Percentiles rank a stretch among this genome's conserved stretches.
These are phyloP conservation scores for Heliconius hortense DNA, from an alignment of 2,888 invertebrate genomes.

Conservation along the genomic window DNA sequence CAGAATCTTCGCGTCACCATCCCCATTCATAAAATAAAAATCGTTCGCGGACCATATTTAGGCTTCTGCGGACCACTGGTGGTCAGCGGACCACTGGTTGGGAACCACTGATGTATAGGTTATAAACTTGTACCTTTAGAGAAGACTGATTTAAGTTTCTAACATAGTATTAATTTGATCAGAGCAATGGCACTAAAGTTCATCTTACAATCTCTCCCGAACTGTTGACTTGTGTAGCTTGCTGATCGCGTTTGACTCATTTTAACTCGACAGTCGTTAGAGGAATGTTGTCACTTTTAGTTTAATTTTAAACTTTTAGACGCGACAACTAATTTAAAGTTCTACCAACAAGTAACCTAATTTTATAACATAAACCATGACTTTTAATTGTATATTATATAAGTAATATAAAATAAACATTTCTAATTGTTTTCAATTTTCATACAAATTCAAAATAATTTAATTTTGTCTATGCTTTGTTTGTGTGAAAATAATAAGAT, in stretches of 20 bases:
- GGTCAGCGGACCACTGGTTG: too few species aligned
- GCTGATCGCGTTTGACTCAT: slow-evolving; percentile 39
- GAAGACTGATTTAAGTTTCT: not conserved
- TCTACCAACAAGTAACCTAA: not conserved
- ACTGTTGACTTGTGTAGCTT: slow-evolving; percentile 52
- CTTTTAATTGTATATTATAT: not conserved
- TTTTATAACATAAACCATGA: not conserved
- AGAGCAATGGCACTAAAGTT: slow-evolving; percentile 60
- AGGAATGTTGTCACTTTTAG: slow-evolving; percentile 42
- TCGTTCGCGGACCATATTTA: too few species aligned
- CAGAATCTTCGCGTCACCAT: too few species aligned
- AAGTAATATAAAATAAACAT: not conserved
- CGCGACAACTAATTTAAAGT: slow-evolving; percentile 24
- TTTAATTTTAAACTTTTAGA: slow-evolving; percentile 25
- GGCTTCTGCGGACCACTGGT: too few species aligned
- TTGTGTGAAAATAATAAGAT: not conserved
- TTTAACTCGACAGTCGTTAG: slow-evolving; percentile 51
- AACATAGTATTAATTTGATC: slow-evolving; percentile 62
- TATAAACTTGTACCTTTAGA: slow-evolving; percentile 1
- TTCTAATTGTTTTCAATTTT: too few species aligned
- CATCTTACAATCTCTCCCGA: slow-evolving; percentile 48
- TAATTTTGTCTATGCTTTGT: too few species aligned
- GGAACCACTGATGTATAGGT: not conserved
- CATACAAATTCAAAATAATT: too few species aligned
- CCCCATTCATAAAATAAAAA: too few species aligned